These are phyloP conservation scores for Eurystomus glaucurus DNA, from an alignment of 2,797 vertebrate species.

Conservation along the genomic window DNA sequence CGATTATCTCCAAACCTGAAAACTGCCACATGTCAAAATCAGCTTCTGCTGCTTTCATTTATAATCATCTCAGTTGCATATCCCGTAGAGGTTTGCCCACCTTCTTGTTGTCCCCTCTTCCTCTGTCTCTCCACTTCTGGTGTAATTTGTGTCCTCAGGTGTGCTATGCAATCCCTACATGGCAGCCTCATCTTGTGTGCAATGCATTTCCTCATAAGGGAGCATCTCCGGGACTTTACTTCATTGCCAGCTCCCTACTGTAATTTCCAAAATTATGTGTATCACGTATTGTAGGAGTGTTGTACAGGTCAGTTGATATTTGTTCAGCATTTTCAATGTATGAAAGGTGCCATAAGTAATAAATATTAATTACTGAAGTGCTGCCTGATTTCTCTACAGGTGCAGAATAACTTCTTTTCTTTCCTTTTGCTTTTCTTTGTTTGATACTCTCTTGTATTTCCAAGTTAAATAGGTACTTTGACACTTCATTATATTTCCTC, in stretches of 20 bases:
- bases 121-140: not conserved
- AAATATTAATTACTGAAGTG: slow-evolving; percentile 59
- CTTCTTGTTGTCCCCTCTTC: not conserved
- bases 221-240: slow-evolving; percentile 18
- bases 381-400: not conserved
- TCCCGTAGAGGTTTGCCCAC: not conserved
- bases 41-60: not conserved
- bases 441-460: slow-evolving; percentile 24
- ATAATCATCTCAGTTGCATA: not conserved
- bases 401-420: not conserved
- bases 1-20: not conserved
- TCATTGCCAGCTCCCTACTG: not conserved
- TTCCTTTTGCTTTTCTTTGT: not conserved
- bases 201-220: not conserved
- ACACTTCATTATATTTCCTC: slow-evolving; percentile 64
- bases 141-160: not conserved
- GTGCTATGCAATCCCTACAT: not conserved
- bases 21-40: not conserved
- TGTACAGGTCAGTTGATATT: slow-evolving; percentile 51
- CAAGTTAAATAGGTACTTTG: slow-evolving; percentile 40
- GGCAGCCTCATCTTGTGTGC: not conserved
- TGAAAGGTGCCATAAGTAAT: slow-evolving; percentile 51
- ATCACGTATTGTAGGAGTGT: slow-evolving; percentile 20
- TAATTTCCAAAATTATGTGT: slow-evolving; percentile 39
- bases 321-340: slow-evolving; percentile 52